Evolutionary conservation across 2,797 vertebrate genomes (phyloP), one percentile per base, ranked within the genome.

Genomic region (Pachyuromys duprasi): DNA sequence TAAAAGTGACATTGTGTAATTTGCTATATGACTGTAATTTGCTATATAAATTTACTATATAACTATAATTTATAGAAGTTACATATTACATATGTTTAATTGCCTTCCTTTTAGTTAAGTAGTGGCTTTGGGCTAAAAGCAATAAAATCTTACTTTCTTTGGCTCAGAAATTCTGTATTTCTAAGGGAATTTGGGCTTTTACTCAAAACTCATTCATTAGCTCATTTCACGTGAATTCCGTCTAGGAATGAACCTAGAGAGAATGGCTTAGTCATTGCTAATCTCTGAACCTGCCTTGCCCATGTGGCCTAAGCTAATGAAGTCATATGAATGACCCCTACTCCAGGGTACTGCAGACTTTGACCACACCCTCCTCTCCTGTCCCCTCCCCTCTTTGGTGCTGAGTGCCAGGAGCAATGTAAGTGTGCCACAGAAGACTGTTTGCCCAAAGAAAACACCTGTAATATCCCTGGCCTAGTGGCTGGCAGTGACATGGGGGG

Each of bases 21-120:
- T 36, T 65, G 78, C 60, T 81, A 20, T 92, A 75, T 83, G 69
- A 94, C 89, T 92, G 31, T 81, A 90, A 95, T 92, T 93, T 53
- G 36, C 81, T 82, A 20, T 15, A 69, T 75, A 86, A 70, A 62
- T 86, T 84, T 70, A 55, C 89, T 36, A 62, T 42, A 60, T 70
- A 62, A 89, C 57, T 92, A 31, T 70, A 90, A 95, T 93, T 90
- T 53, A 81, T 88, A 28, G 67, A 80, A 33, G 60, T 92, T 86
- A 67, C 88, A 75, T 72, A 84, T 49, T 31, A 4, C 57, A 15
- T 39, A 3, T 57, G 7, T 75, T 78, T 92, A 94, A 81, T 70
- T 88, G 31, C 84, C 63, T 91, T 90, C 49, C 84, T 97, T 82
- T 79, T 36, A 87, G 26, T 11, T 83, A 76, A 91, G 18, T 18